phyloP scores from a whole-genome alignment of 2,113 vertebrate genomes.

The Engraulis encrasicolus region DNA sequence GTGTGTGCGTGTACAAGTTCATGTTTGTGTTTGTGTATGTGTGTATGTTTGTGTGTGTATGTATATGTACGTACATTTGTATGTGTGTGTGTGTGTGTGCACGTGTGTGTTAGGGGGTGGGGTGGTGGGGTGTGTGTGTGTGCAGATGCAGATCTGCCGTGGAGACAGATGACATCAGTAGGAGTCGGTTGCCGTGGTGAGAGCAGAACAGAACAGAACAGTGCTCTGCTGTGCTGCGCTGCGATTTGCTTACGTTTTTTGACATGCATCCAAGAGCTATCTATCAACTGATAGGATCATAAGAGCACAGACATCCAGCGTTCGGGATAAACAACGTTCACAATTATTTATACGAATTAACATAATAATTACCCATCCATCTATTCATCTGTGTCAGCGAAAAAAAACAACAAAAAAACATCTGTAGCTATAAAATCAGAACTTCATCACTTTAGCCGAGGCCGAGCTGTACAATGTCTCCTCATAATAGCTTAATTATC shows the following conservation, averaged over 20 bases:
- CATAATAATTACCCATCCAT: neutral
- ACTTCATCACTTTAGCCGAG: no score
- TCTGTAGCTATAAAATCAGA: no score
- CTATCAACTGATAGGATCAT: neutral
- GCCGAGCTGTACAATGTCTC: no score
- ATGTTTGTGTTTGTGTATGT: neutral
- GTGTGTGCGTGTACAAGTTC: neutral
- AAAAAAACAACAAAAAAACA: no score
- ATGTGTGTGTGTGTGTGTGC: neutral
- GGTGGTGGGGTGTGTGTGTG: neutral
- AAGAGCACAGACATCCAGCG: neutral
- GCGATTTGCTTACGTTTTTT: conserved; percentile 7
- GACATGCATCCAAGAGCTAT: neutral
- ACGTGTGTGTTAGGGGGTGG: neutral
- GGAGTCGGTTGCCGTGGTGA: neutral
- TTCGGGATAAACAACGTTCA: neutral
- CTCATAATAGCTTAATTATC: no score
- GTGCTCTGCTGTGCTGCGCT: no score
- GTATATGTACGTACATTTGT: no score
- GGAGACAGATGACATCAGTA: conserved; percentile 49
- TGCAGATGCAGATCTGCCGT: conserved; percentile 44
- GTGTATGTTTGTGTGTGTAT: neutral
- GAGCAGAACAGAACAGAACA: no score
- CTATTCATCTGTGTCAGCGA: neutral
- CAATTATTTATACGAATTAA: neutral